Evolutionary conservation across 2,888 invertebrate genomes (phyloP).

Genomic region (Parnassius glacialis): DNA sequence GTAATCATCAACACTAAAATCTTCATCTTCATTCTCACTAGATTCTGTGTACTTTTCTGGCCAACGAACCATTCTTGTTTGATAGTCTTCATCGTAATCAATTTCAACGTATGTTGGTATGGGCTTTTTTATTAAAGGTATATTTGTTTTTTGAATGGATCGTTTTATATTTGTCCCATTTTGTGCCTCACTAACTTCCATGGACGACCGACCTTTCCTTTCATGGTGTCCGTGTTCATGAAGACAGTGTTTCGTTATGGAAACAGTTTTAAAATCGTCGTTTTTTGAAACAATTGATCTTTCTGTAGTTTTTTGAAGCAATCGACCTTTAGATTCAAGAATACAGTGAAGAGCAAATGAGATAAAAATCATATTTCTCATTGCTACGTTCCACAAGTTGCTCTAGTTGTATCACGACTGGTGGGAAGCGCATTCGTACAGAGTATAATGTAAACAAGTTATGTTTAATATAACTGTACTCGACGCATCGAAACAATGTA

Average conservation of each 20-base stretch:
- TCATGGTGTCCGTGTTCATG: conserved; percentile 23
- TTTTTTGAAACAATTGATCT: conserved; percentile 35
- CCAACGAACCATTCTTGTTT: conserved; percentile 43
- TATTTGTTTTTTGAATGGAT: conserved; percentile 26
- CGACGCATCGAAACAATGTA: conserved; percentile 44
- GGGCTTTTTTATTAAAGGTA: conserved; percentile 55
- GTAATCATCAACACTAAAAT: conserved; percentile 66
- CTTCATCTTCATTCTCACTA: conserved; percentile 65
- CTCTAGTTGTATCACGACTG: conserved; percentile 44
- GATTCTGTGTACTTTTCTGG: conserved; percentile 45
- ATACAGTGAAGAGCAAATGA: conserved; percentile 35
- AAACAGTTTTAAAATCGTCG: conserved; percentile 29
- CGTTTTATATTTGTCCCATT: conserved; percentile 16
- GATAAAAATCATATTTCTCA: conserved; percentile 42
- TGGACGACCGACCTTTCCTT: conserved; percentile 9
- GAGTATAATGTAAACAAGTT: conserved; percentile 53
- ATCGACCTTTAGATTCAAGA: conserved; percentile 39
- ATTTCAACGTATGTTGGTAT: conserved; percentile 60
- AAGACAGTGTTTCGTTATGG: conserved; percentile 25
- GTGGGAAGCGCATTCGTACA: conserved; percentile 41
- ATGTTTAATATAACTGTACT: conserved; percentile 56
- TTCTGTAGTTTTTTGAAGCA: conserved; percentile 46
- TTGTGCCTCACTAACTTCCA: conserved; percentile 12
- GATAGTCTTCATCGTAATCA: conserved; percentile 60
- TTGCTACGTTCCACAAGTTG: conserved; percentile 41